These are phyloP conservation scores for Hydrolagus affinis DNA, from an alignment of 2,113 vertebrate species.

Conservation along the genomic window DNA sequence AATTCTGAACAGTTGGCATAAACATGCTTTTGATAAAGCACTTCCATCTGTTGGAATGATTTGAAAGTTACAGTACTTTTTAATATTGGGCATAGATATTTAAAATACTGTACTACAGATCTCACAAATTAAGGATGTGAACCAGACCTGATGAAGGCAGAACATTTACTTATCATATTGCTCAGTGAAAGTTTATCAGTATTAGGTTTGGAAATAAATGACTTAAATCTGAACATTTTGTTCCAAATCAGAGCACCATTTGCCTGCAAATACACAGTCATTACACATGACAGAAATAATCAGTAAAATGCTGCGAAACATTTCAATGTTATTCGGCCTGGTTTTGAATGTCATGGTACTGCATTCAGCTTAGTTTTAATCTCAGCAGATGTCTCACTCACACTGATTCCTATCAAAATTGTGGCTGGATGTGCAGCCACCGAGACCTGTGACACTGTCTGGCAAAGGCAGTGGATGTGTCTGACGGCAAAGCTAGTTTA, in stretches of 20 bases:
- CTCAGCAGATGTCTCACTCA: neutral
- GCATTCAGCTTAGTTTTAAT: neutral
- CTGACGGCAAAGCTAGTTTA: too few relatives aligned
- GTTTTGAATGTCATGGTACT: neutral
- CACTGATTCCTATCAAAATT: too few relatives aligned
- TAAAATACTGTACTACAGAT: neutral
- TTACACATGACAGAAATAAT: too few relatives aligned
- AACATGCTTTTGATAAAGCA: neutral
- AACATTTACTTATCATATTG: neutral
- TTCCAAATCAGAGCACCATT: neutral
- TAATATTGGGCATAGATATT: neutral
- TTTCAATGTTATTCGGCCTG: too few relatives aligned
- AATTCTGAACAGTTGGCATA: neutral
- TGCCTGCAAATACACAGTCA: too few relatives aligned
- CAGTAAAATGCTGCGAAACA: too few relatives aligned
- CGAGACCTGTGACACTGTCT: too few relatives aligned
- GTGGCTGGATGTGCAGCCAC: too few relatives aligned
- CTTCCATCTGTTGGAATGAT: neutral
- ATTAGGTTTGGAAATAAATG: neutral
- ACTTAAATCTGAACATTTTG: neutral
- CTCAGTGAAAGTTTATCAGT: neutral
- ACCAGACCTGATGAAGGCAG: neutral
- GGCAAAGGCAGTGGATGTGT: too few relatives aligned
- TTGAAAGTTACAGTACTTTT: neutral
- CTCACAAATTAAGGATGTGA: neutral